Evolutionary conservation across 2,797 vertebrate genomes (phyloP).

Genomic region (Schizothorax lantsangensis): DNA sequence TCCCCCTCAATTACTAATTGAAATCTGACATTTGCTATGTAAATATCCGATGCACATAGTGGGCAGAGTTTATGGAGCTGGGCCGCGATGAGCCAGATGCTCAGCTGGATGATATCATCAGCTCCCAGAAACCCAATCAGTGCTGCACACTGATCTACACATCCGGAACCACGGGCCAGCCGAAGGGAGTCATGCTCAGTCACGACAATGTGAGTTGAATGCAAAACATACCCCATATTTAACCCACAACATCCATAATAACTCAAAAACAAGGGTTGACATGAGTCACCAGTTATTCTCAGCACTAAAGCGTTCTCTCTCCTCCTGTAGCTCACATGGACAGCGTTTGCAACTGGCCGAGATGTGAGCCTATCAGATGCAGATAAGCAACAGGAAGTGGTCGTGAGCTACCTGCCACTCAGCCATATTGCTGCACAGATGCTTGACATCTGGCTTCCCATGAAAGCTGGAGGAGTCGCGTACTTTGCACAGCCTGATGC

Average conservation of each 20-base stretch:
- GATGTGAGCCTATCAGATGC: slow-evolving; percentile 68
- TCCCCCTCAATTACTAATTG: background rate
- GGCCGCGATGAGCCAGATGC: slow-evolving; percentile 75
- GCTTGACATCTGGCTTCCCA: slow-evolving; percentile 88
- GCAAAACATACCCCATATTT: background rate
- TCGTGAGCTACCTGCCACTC: slow-evolving; percentile 95
- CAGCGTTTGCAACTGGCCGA: slow-evolving; percentile 61
- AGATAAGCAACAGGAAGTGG: slow-evolving; percentile 75
- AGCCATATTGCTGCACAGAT: slow-evolving; percentile 94
- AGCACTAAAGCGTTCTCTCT: slow-evolving; percentile 2
- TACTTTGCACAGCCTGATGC: slow-evolving; percentile 93
- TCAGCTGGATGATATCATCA: slow-evolving; percentile 77
- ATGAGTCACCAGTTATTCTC: background rate
- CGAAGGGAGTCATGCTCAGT: slow-evolving; percentile 96
- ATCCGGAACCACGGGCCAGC: slow-evolving; percentile 89
- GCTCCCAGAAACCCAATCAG: slow-evolving; percentile 88
- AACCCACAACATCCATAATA: background rate
- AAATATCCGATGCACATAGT: slow-evolving; percentile 72
- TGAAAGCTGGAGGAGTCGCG: slow-evolving; percentile 79
- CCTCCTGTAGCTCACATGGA: slow-evolving; percentile 88
- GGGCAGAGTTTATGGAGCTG: slow-evolving; percentile 88
- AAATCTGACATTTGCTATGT: slow-evolving; percentile 28
- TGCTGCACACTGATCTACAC: slow-evolving; percentile 94
- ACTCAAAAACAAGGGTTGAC: background rate
- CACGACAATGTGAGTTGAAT: slow-evolving; percentile 89